Base-by-base conservation (phyloP, 2,888 invertebrate species). In the Pandemis heparana region DNA sequence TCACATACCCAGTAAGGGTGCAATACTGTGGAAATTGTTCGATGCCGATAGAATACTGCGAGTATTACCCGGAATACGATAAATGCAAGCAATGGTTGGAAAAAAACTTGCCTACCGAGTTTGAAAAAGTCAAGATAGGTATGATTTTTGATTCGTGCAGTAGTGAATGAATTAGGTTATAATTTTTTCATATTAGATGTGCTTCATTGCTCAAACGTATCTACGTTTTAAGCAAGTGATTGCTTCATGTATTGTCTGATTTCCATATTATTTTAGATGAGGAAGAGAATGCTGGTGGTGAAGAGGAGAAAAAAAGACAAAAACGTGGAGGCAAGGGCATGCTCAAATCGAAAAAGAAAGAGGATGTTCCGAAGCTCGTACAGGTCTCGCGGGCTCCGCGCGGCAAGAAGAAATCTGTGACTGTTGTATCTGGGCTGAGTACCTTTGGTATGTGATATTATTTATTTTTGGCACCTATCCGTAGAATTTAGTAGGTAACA, bases 321-420 rank as follows among this genome's bases (percentile, higher is more conserved):
- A 99, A 99, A 88, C 96, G 99, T 63, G 99, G 99, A 51, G 99
- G 99, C 9, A 99, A 99, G 89, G 99, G 99, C 53, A 97, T 98
- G 95, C 96, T 99, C 73, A 99, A 99, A 89, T 96, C 98, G 10
- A 99, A 99, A 92, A 99, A 99, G 95, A 98, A 98, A 87, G 98
- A 98, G 81, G 97, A 98, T 89, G 97, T 97, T 12, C 98, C 98
- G 12, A 98, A 97, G 87, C 96, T 97, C 88, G 96, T 98, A 61
- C 96, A 96, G 84, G 96, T 98, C 4, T 98, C 98, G 0, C 95
- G 98, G 84, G 97, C 98, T 77, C 98, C 99, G 23, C 96, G 99
- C 81, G 99, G 99, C 76, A 99, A 99, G 89, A 99, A 99, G 96
- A 99, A 99, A 96, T 98, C 98, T 59, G 99, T 99, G 1, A 99